Conservation (phyloP, 2,888 invertebrate genomes). For the Ptycholaimellus sp. region DNA sequence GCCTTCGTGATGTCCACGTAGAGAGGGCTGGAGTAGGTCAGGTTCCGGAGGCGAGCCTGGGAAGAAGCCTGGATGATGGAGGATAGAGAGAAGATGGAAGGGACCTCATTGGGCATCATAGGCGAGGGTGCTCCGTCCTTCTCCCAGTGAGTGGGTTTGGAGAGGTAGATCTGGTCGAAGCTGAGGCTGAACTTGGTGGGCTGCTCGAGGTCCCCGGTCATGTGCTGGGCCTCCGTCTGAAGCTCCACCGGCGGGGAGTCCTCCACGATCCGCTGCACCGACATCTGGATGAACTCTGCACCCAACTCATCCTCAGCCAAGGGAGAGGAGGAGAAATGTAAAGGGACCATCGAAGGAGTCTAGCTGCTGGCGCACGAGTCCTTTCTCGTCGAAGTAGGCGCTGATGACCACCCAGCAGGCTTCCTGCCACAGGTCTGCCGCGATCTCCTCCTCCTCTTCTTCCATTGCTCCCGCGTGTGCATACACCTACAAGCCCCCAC, state of each 20-base stretch:
- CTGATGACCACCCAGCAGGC: conserved; percentile 99
- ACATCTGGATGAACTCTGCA: conserved; percentile 99
- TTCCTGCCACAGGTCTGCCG: conserved; percentile 66
- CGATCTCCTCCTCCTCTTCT: conserved; percentile 56
- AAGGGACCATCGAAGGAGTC: conserved; percentile 98
- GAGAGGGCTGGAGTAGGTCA: conserved; percentile 70
- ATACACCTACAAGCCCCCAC: conserved; percentile 6
- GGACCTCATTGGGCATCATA: conserved; percentile 83
- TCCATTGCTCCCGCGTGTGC: too few species aligned
- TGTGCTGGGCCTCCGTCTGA: conserved; percentile 75
- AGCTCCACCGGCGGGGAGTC: conserved; percentile 87
- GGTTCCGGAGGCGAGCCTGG: conserved; percentile 56
- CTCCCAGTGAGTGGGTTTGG: conserved; percentile 97
- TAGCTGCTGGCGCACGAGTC: conserved; percentile 86
- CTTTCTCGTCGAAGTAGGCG: conserved; percentile 98
- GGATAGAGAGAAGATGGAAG: not conserved
- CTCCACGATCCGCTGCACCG: conserved; percentile 89
- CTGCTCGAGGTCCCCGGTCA: conserved; percentile 41
- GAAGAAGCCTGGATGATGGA: not conserved
- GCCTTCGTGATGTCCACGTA: conserved; percentile 84
- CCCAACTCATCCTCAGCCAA: too few species aligned
- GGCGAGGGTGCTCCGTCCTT: conserved; percentile 93
- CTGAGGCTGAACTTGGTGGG: conserved; percentile 59
- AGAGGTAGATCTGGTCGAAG: conserved; percentile 89
- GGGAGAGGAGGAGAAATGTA: too few species aligned